Evolutionary conservation across 1,140 invertebrate species (phyloP).

Genomic region (Drosophila pectinifera): DNA sequence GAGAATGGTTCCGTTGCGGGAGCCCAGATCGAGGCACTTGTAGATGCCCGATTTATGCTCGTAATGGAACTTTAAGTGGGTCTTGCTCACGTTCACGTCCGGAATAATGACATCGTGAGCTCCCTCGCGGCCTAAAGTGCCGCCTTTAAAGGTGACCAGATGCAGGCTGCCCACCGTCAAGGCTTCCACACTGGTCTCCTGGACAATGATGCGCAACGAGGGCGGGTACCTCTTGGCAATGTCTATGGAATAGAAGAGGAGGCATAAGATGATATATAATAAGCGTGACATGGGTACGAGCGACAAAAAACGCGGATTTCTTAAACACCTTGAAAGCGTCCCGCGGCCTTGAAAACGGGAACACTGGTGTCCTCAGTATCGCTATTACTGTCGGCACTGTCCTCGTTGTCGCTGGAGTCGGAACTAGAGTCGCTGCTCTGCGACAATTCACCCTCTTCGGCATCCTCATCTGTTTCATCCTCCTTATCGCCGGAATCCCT

Average conservation of each 20-base stretch:
- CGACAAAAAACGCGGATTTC: constrained; percentile 70
- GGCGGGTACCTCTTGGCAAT: constrained; percentile 91
- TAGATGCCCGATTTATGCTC: constrained; percentile 88
- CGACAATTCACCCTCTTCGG: constrained; percentile 72
- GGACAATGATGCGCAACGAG: constrained; percentile 94
- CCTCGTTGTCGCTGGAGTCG: constrained; percentile 36
- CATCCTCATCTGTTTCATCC: constrained; percentile 45
- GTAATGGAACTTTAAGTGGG: constrained; percentile 91
- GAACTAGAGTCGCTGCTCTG: constrained; percentile 50
- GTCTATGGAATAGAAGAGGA: constrained; percentile 85
- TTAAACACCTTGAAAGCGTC: constrained; percentile 77
- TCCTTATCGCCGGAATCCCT: constrained; percentile 30
- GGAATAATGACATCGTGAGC: constrained; percentile 90
- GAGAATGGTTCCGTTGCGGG: constrained; percentile 94
- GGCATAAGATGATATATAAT: neutral
- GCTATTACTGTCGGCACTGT: constrained; percentile 26
- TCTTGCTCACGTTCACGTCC: constrained; percentile 93
- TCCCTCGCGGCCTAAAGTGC: constrained; percentile 93
- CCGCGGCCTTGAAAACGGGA: constrained; percentile 75
- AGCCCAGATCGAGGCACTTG: constrained; percentile 92
- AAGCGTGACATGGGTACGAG: neutral
- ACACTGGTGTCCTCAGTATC: constrained; percentile 73
- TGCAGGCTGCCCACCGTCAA: constrained; percentile 92
- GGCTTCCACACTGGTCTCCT: constrained; percentile 89
- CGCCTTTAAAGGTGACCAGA: constrained; percentile 94